These are phyloP conservation scores for Phthorimaea operculella DNA, from an alignment of 1,140 invertebrate species.

Conservation along the genomic window DNA sequence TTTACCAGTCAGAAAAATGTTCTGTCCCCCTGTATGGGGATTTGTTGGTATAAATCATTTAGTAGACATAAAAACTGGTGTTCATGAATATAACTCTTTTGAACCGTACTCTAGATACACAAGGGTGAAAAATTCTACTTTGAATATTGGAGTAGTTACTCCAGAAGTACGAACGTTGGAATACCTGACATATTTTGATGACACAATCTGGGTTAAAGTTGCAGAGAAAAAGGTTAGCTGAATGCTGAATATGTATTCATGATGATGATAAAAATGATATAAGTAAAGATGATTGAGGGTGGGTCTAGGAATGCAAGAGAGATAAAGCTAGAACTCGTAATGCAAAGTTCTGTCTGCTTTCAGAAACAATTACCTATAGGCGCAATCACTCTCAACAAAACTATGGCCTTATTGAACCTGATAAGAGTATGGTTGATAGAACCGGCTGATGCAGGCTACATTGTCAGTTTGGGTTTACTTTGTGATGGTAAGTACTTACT, in stretches of 20 bases:
- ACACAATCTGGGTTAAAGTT: slow-evolving; percentile 41
- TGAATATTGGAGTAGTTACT: slow-evolving; percentile 54
- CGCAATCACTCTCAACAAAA: slow-evolving; percentile 34
- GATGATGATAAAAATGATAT: neutral
- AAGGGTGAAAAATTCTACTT: slow-evolving; percentile 49
- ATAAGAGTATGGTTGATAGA: slow-evolving; percentile 59
- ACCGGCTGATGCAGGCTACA: slow-evolving; percentile 28
- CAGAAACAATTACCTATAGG: neutral
- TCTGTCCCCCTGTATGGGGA: slow-evolving; percentile 69
- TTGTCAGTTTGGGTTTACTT: slow-evolving; percentile 56
- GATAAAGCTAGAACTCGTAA: too few relatives aligned
- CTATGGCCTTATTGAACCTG: slow-evolving; percentile 46
- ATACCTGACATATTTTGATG: slow-evolving; percentile 55
- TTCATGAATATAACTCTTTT: slow-evolving; percentile 58
- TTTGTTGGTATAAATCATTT: slow-evolving; percentile 66
- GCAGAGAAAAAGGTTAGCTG: slow-evolving; percentile 36
- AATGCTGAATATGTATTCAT: neutral
- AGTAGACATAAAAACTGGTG: slow-evolving; percentile 56
- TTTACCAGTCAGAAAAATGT: slow-evolving; percentile 53
- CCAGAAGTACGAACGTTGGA: slow-evolving; percentile 60
- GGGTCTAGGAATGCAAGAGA: too few relatives aligned
- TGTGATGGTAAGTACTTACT: slow-evolving; percentile 63
- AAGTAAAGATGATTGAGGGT: neutral
- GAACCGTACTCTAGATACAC: slow-evolving; percentile 50
- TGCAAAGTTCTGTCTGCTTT: neutral